Percentiles rank a stretch among this genome's conserved stretches.
phyloP scores from a whole-genome alignment of 2,797 vertebrate genomes.

The Chrysocyon brachyurus region DNA sequence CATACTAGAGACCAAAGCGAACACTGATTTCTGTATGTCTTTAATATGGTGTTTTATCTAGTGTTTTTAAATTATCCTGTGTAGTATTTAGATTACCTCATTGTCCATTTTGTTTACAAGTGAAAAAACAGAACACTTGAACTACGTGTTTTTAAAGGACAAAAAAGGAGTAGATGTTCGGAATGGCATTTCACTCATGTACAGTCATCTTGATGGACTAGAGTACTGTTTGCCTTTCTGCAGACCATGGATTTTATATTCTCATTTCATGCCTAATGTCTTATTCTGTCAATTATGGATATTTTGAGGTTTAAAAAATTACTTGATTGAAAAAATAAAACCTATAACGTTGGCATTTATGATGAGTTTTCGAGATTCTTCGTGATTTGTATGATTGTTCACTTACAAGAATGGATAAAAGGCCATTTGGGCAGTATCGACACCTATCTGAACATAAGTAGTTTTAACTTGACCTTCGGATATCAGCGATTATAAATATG shows the following conservation, averaged over 20 bases:
- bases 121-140: slow-evolving; percentile 89
- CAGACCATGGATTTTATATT: slow-evolving; percentile 90
- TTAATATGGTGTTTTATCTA: slow-evolving; percentile 90
- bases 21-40: slow-evolving; percentile 89
- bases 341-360: slow-evolving; percentile 91
- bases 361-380: slow-evolving; percentile 64
- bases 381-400: slow-evolving; percentile 27
- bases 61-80: slow-evolving; percentile 90
- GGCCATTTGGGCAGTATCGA: not conserved
- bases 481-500: not conserved
- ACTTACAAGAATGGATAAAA: slow-evolving; percentile 33
- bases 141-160: slow-evolving; percentile 86
- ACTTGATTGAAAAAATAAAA: slow-evolving; percentile 92
- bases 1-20: slow-evolving; percentile 91
- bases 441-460: not conserved
- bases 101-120: slow-evolving; percentile 91
- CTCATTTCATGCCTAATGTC: slow-evolving; percentile 89
- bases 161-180: slow-evolving; percentile 80
- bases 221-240: slow-evolving; percentile 91
- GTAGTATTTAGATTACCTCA: slow-evolving; percentile 89
- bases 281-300: slow-evolving; percentile 91
- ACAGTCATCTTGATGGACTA: slow-evolving; percentile 85
- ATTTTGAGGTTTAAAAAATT: slow-evolving; percentile 91
- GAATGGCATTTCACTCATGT: slow-evolving; percentile 85
- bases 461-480: not conserved